phyloP scores from a whole-genome alignment of 1,140 invertebrate species.

The honey bee (Apis mellifera) region DNA sequence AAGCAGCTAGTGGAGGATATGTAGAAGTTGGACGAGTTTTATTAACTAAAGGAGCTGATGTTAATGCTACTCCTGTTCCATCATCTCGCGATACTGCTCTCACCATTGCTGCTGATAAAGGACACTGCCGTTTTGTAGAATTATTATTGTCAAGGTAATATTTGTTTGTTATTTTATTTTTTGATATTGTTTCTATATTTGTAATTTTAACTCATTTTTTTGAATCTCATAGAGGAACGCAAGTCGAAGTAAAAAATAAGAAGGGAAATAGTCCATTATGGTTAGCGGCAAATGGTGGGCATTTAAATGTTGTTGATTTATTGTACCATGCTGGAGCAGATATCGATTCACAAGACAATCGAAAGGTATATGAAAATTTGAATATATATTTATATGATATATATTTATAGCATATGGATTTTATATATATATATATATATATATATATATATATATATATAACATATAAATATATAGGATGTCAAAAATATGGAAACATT shows the following conservation, averaged over 20 bases:
- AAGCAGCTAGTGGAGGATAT: conserved; percentile 99
- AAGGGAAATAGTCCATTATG: conserved; percentile 99
- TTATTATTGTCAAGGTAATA: conserved; percentile 84
- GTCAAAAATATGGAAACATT: background rate
- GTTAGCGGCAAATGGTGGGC: conserved; percentile 98
- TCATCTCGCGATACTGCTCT: conserved; percentile 98
- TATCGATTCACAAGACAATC: conserved; percentile 98
- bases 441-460: too few species aligned
- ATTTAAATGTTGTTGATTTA: conserved; percentile 97
- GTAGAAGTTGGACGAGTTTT: conserved; percentile 98
- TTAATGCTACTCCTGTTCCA: conserved; percentile 98
- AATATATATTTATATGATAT: too few species aligned
- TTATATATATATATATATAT: too few species aligned
- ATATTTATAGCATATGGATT: too few species aligned
- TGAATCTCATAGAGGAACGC: conserved; percentile 85
- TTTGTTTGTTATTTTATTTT: background rate
- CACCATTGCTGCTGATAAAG: conserved; percentile 99
- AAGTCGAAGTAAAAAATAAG: conserved; percentile 99
- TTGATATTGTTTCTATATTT: background rate
- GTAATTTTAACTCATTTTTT: too few species aligned
- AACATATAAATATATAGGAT: background rate
- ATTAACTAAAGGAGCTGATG: conserved; percentile 98
- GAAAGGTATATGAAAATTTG: conserved; percentile 83
- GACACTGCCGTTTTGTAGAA: conserved; percentile 98
- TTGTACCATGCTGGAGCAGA: conserved; percentile 94